Conservation (phyloP, 1,140 invertebrate genomes). For the Dendrolimus kikuchii region DNA sequence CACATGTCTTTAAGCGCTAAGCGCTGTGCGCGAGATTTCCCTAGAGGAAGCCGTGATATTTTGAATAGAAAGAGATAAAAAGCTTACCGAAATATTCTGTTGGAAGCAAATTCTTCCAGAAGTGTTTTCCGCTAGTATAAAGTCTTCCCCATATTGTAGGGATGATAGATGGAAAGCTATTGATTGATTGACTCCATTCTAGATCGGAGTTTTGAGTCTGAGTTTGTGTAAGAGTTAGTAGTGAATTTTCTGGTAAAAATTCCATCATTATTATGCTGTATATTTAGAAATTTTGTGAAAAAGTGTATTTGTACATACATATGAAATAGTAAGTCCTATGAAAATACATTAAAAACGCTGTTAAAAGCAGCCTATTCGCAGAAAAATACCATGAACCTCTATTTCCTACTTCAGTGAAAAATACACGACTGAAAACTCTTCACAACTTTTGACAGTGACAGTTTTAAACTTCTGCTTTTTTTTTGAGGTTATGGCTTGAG, state of each 20-base stretch:
- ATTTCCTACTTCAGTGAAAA: too few species aligned
- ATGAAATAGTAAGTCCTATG: too few species aligned
- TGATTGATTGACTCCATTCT: conserved; percentile 61
- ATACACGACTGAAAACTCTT: too few species aligned
- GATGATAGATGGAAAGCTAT: conserved; percentile 40
- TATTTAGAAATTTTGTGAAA: conserved; percentile 1
- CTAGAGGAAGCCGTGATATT: too few species aligned
- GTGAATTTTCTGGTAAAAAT: conserved; percentile 26
- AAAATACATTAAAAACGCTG: too few species aligned
- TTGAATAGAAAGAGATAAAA: not conserved
- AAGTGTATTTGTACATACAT: not conserved
- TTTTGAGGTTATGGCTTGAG: too few species aligned
- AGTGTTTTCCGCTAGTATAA: conserved; percentile 43
- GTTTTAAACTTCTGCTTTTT: too few species aligned
- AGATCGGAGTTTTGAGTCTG: conserved; percentile 67
- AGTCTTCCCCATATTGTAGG: conserved; percentile 66
- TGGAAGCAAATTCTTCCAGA: conserved; percentile 34
- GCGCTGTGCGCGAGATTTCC: too few species aligned
- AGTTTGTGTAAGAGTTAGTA: conserved; percentile 47
- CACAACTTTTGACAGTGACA: too few species aligned
- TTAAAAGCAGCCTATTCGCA: too few species aligned
- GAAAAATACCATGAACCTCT: too few species aligned
- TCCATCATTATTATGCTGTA: conserved; percentile 36
- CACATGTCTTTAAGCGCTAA: too few species aligned
- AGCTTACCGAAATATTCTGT: conserved; percentile 57